These are phyloP conservation scores for Mechanitis messenoides DNA, from an alignment of 2,888 invertebrate species.

Conservation along the genomic window DNA sequence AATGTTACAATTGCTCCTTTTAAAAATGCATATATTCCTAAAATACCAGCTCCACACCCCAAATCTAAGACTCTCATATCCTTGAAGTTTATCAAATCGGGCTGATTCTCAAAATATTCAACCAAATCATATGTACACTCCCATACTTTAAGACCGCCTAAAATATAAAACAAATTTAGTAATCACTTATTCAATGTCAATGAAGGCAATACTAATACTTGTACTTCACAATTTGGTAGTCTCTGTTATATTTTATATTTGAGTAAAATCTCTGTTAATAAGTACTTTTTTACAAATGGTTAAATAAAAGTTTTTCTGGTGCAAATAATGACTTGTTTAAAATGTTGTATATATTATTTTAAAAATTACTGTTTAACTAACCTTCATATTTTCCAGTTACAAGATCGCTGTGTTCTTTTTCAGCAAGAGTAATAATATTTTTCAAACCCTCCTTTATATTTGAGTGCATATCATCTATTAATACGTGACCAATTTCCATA, in stretches of 20 bases:
- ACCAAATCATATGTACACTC: slow-evolving; percentile 92
- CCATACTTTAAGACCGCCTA: slow-evolving; percentile 96
- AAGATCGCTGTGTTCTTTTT: slow-evolving; percentile 83
- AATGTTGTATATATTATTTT: neutral
- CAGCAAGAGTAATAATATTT: slow-evolving; percentile 70
- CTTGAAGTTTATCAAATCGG: slow-evolving; percentile 47
- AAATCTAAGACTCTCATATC: slow-evolving; percentile 85
- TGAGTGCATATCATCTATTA: slow-evolving; percentile 30
- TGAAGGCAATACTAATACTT: no score
- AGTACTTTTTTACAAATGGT: no score
- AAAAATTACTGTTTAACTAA: slow-evolving; percentile 34
- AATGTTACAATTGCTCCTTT: slow-evolving; percentile 85
- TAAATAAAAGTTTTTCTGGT: no score
- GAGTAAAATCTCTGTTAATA: no score
- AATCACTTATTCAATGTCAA: no score
- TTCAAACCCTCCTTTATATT: slow-evolving; percentile 42
- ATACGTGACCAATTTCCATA: slow-evolving; percentile 67
- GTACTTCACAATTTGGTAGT: no score
- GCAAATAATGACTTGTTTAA: no score
- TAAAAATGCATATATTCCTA: slow-evolving; percentile 86
- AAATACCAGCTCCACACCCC: slow-evolving; percentile 93
- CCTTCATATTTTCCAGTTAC: slow-evolving; percentile 88
- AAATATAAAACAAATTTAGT: slow-evolving; percentile 1
- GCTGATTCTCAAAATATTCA: slow-evolving; percentile 74
- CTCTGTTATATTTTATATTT: no score